Conservation (phyloP, 2,888 invertebrate species). For the Calameuta pallipes region DNA sequence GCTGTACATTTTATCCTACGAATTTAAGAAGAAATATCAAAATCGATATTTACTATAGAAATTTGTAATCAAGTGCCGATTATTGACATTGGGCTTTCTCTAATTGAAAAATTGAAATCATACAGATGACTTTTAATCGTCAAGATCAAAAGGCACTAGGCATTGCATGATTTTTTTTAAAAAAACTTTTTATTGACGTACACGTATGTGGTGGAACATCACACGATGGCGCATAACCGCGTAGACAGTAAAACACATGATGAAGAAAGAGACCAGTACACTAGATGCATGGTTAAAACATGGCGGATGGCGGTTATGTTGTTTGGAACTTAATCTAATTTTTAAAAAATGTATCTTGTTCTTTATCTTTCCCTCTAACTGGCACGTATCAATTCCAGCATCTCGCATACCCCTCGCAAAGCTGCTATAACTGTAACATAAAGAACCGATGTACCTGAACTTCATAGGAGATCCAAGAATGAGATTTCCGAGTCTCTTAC, state of each 20-base stretch:
- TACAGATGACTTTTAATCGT: no score
- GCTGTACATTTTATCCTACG: no score
- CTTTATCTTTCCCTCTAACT: slow-evolving; percentile 23
- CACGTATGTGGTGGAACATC: slow-evolving; percentile 18
- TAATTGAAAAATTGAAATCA: no score
- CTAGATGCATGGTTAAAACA: slow-evolving; percentile 37
- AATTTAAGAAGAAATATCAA: no score
- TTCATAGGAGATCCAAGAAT: no score
- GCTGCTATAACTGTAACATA: no score
- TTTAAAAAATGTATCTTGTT: slow-evolving; percentile 21
- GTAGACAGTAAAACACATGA: background rate
- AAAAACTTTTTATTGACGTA: slow-evolving; percentile 4
- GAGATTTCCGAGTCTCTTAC: no score
- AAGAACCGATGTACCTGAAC: background rate
- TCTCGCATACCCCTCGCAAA: background rate
- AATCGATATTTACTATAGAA: no score
- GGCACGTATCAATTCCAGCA: slow-evolving; percentile 1
- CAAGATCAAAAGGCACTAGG: background rate
- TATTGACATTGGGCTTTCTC: no score
- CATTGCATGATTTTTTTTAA: background rate
- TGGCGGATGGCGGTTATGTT: slow-evolving; percentile 42
- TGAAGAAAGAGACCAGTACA: slow-evolving; percentile 13
- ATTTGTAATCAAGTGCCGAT: no score
- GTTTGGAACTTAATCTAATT: slow-evolving; percentile 48
- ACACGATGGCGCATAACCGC: slow-evolving; percentile 16